phyloP scores from a whole-genome alignment of 2,797 vertebrate genomes.

The Ptychadena robeensis region DNA sequence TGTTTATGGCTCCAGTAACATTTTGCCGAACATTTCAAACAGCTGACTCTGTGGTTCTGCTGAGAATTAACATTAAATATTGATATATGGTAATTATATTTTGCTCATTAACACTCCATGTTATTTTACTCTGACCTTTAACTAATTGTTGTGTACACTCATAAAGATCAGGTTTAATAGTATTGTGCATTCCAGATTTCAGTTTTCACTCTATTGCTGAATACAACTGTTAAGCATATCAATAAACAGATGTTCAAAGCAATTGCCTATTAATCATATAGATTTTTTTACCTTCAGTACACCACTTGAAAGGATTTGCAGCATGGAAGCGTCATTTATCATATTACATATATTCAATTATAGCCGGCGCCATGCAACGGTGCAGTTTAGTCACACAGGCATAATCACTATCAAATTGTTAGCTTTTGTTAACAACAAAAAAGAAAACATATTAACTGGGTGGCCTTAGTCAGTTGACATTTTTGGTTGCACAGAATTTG shows the following conservation, averaged over 20 bases:
- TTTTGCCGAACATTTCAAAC: constrained; percentile 45
- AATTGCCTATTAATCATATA: constrained; percentile 14
- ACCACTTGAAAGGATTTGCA: not conserved
- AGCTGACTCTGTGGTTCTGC: constrained; percentile 46
- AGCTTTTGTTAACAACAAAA: not conserved
- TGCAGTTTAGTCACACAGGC: not conserved
- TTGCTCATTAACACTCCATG: constrained; percentile 47
- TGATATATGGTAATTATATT: constrained; percentile 46
- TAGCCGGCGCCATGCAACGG: not conserved
- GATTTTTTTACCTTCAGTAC: not conserved
- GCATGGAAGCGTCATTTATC: not conserved
- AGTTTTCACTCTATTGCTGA: constrained; percentile 1
- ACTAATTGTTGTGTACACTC: constrained; percentile 46
- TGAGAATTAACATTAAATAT: constrained; percentile 50
- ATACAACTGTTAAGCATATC: constrained; percentile 13
- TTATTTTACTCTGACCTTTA: constrained; percentile 52
- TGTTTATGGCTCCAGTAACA: constrained; percentile 40
- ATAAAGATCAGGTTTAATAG: constrained; percentile 16
- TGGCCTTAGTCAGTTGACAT: not conserved
- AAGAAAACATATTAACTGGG: not conserved
- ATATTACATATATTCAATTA: constrained; percentile 7
- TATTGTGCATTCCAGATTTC: not conserved
- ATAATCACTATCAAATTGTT: not conserved
- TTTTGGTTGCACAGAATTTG: not conserved
- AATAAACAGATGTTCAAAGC: constrained; percentile 20